Evolutionary conservation across 2,113 vertebrate genomes (phyloP), one percentile per base, ranked within the genome.

Genomic region (Eurystomus gularis): DNA sequence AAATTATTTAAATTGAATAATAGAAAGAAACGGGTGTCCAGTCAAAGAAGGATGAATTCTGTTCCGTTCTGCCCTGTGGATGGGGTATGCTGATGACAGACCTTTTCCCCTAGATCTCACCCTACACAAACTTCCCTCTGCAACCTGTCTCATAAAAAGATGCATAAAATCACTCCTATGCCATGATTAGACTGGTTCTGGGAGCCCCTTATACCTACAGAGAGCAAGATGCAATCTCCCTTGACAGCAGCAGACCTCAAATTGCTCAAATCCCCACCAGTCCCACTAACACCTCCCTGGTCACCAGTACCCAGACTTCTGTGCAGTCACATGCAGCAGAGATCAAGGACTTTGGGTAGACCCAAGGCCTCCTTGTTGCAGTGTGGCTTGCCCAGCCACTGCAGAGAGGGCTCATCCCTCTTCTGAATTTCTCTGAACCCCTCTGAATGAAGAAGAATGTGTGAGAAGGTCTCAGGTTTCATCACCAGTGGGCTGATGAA

Each of bases 61-160:
- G 76, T 2, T 1, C 25, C 4, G 15, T 35, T 26, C 24, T 42
- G 31, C 52, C 82, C 2, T 0, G 5, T n/a, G 37, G 35, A 10
- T 13, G 26, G 6, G 8, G 0, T 39, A 7, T 19, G 49, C 16
- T 73, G 21, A 37, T 11, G 17, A 9, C 18, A 54, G 40, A 51
- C 9, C 3, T 25, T 44, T 44, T 69, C 65, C 16, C 16, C 7
- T n/a, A 52, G 11, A 54, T 61, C 6, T 60, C 1, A 0, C 3
- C 10, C 40, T 52, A 20, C 5, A 39, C 4, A 42, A 39, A 37
- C 44, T 58, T 70, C 8, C 9, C 7, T 20, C 25, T 49, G 21
- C 40, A 35, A 5, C 4, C 10, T 73, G 1, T 11, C 21, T 54
- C 12, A 25, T 6, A 20, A 81, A 33, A 92, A 55, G 28, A 79